Conservation (phyloP, 2,113 vertebrate genomes). For the Cryptotis parvus region DNA sequence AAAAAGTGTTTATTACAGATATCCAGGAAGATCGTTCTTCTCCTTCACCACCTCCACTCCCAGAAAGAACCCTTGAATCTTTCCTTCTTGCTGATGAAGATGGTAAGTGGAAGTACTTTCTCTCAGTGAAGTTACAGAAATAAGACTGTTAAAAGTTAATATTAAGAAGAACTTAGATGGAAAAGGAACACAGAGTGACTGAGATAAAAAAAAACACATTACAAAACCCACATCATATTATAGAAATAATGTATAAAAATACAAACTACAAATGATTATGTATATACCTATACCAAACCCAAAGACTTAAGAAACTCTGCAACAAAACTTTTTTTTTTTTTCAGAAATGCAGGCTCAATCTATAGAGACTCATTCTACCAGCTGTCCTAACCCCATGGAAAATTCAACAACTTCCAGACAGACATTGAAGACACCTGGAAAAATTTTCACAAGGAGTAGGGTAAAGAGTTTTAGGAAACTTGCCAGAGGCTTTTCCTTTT, state of each 20-base stretch:
- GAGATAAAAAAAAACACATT: neutral
- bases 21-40: slow-evolving; percentile 64
- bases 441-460: slow-evolving; percentile 89
- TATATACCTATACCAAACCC: slow-evolving; percentile 1
- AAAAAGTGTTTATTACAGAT: slow-evolving; percentile 69
- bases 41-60: slow-evolving; percentile 85
- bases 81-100: slow-evolving; percentile 87
- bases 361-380: slow-evolving; percentile 42
- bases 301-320: slow-evolving; percentile 36
- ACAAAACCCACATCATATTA: too few species aligned
- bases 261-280: slow-evolving; percentile 12
- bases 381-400: neutral
- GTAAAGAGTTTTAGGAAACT: slow-evolving; percentile 79
- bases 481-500: neutral
- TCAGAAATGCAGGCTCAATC: slow-evolving; percentile 77
- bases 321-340: slow-evolving; percentile 19
- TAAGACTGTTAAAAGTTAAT: slow-evolving; percentile 37
- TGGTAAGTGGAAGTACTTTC: slow-evolving; percentile 83
- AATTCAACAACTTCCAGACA: slow-evolving; percentile 67
- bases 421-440: slow-evolving; percentile 75
- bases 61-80: slow-evolving; percentile 91
- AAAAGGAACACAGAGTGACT: slow-evolving; percentile 39
- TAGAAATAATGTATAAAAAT: slow-evolving; percentile 27
- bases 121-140: slow-evolving; percentile 53
- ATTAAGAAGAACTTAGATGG: slow-evolving; percentile 27